Conservation (phyloP, 2,797 vertebrate genomes). For the Sardinella longiceps region DNA sequence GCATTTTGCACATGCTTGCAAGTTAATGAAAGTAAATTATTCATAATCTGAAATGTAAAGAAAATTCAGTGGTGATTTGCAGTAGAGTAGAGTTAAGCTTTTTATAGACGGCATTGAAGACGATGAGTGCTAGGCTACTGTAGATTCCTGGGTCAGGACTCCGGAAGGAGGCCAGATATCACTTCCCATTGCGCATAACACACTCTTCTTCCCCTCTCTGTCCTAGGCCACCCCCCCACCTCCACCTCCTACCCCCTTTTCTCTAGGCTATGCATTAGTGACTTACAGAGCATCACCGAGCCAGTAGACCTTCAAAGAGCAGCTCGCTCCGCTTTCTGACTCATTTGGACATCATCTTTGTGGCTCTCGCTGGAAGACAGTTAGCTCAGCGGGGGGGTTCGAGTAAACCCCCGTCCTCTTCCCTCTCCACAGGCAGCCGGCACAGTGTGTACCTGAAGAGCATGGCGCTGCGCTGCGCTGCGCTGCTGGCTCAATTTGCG, state of each 20-base stretch:
- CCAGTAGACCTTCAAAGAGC: background rate
- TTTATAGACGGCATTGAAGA: background rate
- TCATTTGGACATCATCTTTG: background rate
- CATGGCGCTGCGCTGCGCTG: too few relatives aligned
- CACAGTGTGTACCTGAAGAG: conserved; percentile 4
- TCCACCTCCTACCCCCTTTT: background rate
- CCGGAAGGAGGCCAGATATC: background rate
- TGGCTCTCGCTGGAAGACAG: background rate
- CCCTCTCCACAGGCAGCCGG: background rate
- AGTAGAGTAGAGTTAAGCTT: background rate
- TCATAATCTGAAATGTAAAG: background rate
- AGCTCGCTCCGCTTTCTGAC: background rate
- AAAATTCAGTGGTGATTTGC: background rate
- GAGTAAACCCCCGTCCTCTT: background rate
- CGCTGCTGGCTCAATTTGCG: conserved; percentile 13
- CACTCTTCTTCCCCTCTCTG: background rate
- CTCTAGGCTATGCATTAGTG: background rate
- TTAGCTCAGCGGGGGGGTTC: background rate
- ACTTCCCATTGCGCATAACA: background rate
- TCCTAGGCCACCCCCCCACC: background rate
- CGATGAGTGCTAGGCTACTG: background rate
- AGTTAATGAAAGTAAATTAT: background rate
- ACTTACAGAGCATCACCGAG: background rate
- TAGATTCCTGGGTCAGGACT: background rate
- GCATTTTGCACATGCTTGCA: background rate